A percentile compares a stretch with the other conserved stretches of the same genome.
Evolutionary conservation across 2,888 invertebrate species (phyloP).

Genomic region (Chalcis sispes): DNA sequence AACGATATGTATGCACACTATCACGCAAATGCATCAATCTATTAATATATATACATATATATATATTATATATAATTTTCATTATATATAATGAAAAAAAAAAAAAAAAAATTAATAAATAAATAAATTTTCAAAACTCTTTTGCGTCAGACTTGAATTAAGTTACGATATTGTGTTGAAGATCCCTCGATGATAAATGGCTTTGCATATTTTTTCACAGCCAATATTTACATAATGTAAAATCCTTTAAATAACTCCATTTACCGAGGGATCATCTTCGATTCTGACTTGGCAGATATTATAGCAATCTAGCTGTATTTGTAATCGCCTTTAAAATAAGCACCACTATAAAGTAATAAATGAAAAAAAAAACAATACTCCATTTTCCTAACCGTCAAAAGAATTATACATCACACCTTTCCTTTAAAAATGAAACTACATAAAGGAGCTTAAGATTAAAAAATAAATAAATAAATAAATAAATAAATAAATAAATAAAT

Average conservation of each 20-base stretch:
- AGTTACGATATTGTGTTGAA: neutral
- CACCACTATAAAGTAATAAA: neutral
- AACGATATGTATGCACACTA: slow-evolving; percentile 57
- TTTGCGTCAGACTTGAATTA: slow-evolving; percentile 16
- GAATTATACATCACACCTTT: too few species aligned
- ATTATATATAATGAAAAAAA: slow-evolving; percentile 5
- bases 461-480: neutral
- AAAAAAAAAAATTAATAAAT: neutral
- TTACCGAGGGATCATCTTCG: slow-evolving; percentile 29
- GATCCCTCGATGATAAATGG: slow-evolving; percentile 30
- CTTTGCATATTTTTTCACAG: neutral
- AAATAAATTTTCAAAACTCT: slow-evolving; percentile 19
- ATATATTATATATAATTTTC: neutral
- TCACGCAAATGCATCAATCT: slow-evolving; percentile 59
- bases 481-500: slow-evolving; percentile 11
- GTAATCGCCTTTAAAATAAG: slow-evolving; percentile 40
- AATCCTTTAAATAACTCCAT: neutral
- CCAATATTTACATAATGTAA: too few species aligned
- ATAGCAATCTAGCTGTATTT: slow-evolving; percentile 16
- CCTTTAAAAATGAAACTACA: too few species aligned
- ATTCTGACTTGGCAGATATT: slow-evolving; percentile 3
- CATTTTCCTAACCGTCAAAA: neutral
- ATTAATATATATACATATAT: slow-evolving; percentile 11
- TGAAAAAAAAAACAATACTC: slow-evolving; percentile 1
- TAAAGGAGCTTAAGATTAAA: too few species aligned